Base-by-base conservation (phyloP, 2,113 vertebrate genomes). In the Lates calcarifer region DNA sequence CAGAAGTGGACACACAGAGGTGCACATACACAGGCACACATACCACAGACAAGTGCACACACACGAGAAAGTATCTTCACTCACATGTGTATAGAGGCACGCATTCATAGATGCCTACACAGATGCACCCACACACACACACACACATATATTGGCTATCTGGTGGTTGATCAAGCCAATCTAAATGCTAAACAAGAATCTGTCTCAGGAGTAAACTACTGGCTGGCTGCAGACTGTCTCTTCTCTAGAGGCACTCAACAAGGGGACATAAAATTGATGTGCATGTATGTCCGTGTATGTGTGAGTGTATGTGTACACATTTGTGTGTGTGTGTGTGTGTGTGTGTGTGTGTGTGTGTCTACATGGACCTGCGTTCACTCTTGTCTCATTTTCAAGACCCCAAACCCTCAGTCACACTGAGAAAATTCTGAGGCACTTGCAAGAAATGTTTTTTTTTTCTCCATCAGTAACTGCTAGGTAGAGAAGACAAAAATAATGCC, bases 151-250 rank as follows among this genome's bases (percentile, higher is more conserved):
- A 74, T 74, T 49, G 70, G 74, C 80, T 85, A 89, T 91, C 81
- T 89, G 81, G 76, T 89, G 83, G 85, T 91, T 92, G 85, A 94
- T 94, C 89, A 92, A 90, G 89, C 87, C 93, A 91, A 92, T 93
- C 92, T 94, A 92, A 92, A 93, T 94, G 93, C 93, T 94, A 93
- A 94, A 93, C 91, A 91, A 93, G 90, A 89, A 81, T 74, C 67
- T 77, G 82, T 92, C 93, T 89, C 79, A 68, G 74, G 87, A 73
- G 82, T 88, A 90, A 92, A 92, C 77, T 73, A 77, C 80, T 65
- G 73, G 85, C 89, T 89, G 76, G 83, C 85, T 89, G 88, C 89
- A 89, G 85, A 88, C 82, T 72, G 77, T 90, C 84, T 86, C 56
- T 69, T 90, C 89, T 86, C 85, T 56, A 73, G 68, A 89, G 87